Conservation (phyloP, 2,888 invertebrate species). For the Erebia epiphron region DNA sequence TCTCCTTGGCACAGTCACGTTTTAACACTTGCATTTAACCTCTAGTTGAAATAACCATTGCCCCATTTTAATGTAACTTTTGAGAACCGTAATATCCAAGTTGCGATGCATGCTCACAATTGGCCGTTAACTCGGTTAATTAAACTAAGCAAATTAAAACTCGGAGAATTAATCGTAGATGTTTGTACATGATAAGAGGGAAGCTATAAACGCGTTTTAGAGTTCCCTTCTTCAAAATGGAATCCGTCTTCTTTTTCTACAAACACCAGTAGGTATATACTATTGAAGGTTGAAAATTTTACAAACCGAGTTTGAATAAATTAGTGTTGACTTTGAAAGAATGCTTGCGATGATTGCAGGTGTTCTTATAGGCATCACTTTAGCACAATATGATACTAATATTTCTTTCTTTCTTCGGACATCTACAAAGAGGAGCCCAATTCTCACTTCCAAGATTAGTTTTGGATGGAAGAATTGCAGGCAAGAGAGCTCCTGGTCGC, state of each 20-base stretch:
- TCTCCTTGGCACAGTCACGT: slow-evolving; percentile 8
- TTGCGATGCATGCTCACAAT: slow-evolving; percentile 27
- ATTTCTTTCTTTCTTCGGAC: too few species aligned
- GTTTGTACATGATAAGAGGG: slow-evolving; percentile 19
- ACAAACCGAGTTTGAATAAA: too few species aligned
- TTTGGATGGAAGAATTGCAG: too few species aligned
- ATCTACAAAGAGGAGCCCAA: too few species aligned
- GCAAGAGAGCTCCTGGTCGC: too few species aligned
- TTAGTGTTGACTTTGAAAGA: too few species aligned
- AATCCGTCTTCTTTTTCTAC: not conserved
- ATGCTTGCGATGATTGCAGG: too few species aligned
- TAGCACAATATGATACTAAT: too few species aligned
- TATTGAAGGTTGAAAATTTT: too few species aligned
- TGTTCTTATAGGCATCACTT: too few species aligned
- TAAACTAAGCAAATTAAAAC: slow-evolving; percentile 32
- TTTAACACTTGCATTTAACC: slow-evolving; percentile 6
- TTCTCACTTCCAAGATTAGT: too few species aligned
- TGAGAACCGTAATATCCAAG: not conserved
- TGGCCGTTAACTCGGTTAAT: slow-evolving; percentile 34
- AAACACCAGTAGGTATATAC: too few species aligned
- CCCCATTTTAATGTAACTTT: slow-evolving; percentile 20
- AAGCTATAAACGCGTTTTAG: slow-evolving; percentile 6
- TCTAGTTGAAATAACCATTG: not conserved
- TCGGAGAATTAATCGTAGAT: slow-evolving; percentile 31
- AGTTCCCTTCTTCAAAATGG: not conserved